These are phyloP conservation scores for Columba janthina DNA, from an alignment of 2,113 vertebrate species.

Conservation along the genomic window DNA sequence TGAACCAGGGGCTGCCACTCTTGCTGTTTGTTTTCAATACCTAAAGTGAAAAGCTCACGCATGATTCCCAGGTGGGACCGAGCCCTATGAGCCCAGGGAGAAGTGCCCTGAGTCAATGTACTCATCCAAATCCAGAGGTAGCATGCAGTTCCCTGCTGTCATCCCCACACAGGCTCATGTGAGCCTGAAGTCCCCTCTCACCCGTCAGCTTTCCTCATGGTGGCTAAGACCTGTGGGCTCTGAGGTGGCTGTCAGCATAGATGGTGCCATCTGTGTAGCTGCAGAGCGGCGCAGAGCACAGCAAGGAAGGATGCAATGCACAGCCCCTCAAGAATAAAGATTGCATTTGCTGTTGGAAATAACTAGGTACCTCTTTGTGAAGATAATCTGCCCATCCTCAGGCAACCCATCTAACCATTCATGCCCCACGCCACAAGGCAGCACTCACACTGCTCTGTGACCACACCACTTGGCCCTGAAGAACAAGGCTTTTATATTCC, in stretches of 20 bases:
- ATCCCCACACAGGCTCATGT: rapidly evolving
- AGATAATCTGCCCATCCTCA: neutral
- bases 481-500: constrained; percentile 28
- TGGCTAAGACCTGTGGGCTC: neutral
- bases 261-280: neutral
- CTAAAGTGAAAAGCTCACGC: neutral
- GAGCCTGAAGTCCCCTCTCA: neutral
- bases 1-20: neutral
- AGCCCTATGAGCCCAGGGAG: rapidly evolving
- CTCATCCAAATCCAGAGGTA: neutral
- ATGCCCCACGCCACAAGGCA: neutral
- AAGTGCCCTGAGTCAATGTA: rapidly evolving
- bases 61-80: neutral
- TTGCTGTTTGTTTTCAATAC: neutral
- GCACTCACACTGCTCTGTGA: neutral
- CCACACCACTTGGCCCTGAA: neutral
- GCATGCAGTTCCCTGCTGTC: rapidly evolving
- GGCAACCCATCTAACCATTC: neutral
- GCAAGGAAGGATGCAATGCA: neutral
- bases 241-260: neutral
- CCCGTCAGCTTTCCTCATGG: neutral
- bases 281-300: neutral
- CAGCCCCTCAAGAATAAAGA: neutral
- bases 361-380: neutral
- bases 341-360: neutral